Conservation (phyloP, 2,888 invertebrate genomes). For the Julus scanicus region DNA sequence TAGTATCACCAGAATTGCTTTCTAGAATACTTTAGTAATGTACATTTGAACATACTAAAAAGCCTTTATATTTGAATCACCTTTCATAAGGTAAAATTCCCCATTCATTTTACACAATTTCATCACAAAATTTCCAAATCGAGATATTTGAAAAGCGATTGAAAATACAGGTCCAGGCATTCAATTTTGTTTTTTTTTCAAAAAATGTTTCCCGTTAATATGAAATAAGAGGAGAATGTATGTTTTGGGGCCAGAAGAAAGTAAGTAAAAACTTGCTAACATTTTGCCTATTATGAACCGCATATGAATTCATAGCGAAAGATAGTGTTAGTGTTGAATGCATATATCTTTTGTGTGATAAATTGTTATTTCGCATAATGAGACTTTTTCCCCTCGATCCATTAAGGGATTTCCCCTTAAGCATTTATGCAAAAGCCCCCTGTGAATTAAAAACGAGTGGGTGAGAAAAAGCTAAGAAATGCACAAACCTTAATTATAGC, state of each 20-base stretch:
- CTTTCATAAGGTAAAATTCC: no score
- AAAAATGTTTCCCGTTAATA: no score
- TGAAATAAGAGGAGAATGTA: neutral
- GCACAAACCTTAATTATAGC: conserved; percentile 18
- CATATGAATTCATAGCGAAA: neutral
- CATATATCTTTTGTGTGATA: conserved; percentile 50
- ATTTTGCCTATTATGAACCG: neutral
- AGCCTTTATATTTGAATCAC: no score
- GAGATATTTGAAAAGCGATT: no score
- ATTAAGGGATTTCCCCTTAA: conserved; percentile 43
- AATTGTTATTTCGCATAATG: conserved; percentile 53
- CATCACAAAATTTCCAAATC: no score
- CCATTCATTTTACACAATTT: no score
- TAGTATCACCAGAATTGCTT: no score
- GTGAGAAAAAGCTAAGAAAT: neutral
- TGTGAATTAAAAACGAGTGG: neutral
- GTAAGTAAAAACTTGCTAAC: neutral
- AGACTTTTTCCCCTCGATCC: conserved; percentile 16
- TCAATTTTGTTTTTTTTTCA: no score
- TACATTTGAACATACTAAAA: no score
- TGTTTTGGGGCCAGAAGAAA: conserved; percentile 17
- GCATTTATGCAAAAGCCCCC: neutral
- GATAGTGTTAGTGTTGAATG: neutral
- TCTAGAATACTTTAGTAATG: no score
- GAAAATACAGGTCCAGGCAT: no score